A percentile compares a stretch with the other conserved stretches of the same genome.
Conservation (phyloP, 2,113 vertebrate species). For the Turnix velox region DNA sequence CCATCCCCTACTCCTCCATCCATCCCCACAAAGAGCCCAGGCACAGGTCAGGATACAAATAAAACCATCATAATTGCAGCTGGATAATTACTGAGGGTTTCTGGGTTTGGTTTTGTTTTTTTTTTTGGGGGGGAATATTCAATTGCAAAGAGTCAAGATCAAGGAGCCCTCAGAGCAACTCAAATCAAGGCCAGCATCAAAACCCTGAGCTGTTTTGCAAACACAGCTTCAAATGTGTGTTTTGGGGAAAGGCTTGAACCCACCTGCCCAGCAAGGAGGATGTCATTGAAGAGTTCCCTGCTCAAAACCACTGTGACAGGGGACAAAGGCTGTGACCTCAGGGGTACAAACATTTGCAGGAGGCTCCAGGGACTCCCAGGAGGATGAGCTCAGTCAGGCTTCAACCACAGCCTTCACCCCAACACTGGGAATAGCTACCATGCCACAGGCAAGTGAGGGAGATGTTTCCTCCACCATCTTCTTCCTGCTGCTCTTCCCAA, state of each 20-base stretch:
- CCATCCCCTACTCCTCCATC: neutral
- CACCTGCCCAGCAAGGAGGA: neutral
- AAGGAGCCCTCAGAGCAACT: neutral
- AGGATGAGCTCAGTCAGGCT: neutral
- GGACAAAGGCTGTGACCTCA: neutral
- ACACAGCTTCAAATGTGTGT: neutral
- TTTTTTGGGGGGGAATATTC: neutral
- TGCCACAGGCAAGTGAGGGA: fast-evolving
- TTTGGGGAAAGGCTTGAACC: neutral
- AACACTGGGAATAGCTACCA: fast-evolving
- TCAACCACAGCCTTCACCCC: neutral
- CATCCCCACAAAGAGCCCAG: neutral
- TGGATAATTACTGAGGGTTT: neutral
- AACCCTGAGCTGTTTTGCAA: neutral
- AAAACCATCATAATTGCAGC: neutral
- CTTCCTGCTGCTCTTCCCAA: neutral
- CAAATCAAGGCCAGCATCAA: slow-evolving; percentile 15
- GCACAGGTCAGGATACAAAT: neutral
- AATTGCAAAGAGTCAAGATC: neutral
- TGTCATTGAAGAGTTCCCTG: neutral
- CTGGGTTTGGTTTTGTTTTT: neutral
- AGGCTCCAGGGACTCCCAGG: neutral
- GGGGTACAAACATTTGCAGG: neutral
- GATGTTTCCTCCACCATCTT: fast-evolving
- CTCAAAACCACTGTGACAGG: neutral